Evolutionary conservation across 1,140 invertebrate species (phyloP), one percentile per base, ranked within the genome.

Genomic region (Neuroterus valhalla): DNA sequence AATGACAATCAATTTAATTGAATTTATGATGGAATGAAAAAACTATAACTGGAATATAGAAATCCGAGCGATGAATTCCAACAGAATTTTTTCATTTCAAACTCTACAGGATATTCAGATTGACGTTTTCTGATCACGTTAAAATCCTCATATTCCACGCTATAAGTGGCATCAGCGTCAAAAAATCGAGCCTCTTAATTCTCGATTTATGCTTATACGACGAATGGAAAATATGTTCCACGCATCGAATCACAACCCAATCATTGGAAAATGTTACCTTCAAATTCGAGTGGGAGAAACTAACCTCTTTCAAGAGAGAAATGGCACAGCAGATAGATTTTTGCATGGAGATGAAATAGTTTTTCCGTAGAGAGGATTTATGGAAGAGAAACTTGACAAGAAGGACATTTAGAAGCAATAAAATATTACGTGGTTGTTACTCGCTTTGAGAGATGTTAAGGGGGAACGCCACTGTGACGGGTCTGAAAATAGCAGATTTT

Each of bases 161-260:
- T 3, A 17, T n/a, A 2, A 48, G 5, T 48, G 5, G 15, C 17
- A 19, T 17, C n/a, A 48, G 12, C n/a, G 17, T 17, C 8, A 48
- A 48, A 48, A 48, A 8, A 14, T 45, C 44, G 15, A 17, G 8
- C 17, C 15, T 17, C n/a, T 8, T n/a, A 48, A 48, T 48, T 48
- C 46, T 48, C 17, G 1, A 48, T 48, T 48, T 48, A 48, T 19
- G 8, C 46, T 48, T n/a, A 6, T 48, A 4, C 17, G 31, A 62
- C 55, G 55, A 62, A 62, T 62, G 21, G 55, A 14, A 62, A 62
- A 62, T 15, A 55, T 55, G 50, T 55, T 23, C 50, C 0, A 55
- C 23, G 55, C 55, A 62, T 62, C 23, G 31, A 62, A 62, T 62
- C 55, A 38, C 55, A 62, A 62, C 31, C n/a, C 55, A 55, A 23